A percentile compares a stretch with the other conserved stretches of the same genome.
These are phyloP conservation scores for Platypus cylindrus DNA, from an alignment of 2,888 invertebrate genomes.

Conservation along the genomic window DNA sequence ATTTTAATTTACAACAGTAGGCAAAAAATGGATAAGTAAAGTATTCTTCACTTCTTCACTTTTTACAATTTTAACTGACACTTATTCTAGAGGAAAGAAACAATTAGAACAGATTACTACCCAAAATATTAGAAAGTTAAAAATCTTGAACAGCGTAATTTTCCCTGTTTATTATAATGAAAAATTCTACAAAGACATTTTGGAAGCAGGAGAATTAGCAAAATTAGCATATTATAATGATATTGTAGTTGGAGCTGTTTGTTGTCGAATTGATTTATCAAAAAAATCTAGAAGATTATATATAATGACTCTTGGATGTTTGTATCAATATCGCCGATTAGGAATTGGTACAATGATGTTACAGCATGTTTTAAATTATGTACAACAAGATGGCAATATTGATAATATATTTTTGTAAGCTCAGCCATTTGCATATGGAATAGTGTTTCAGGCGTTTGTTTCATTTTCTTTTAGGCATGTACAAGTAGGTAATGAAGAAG, in stretches of 20 bases:
- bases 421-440: not conserved
- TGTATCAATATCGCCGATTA: constrained; percentile 91
- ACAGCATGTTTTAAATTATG: constrained; percentile 91
- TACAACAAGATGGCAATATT: constrained; percentile 89
- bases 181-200: constrained; percentile 98
- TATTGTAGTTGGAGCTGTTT: constrained; percentile 98
- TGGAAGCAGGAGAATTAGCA: constrained; percentile 93
- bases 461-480: constrained; percentile 61
- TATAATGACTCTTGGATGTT: constrained; percentile 98
- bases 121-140: constrained; percentile 97
- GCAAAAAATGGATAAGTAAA: too few relatives aligned
- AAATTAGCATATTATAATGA: constrained; percentile 99
- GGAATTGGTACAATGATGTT: constrained; percentile 96
- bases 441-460: not conserved
- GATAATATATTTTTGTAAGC: constrained; percentile 97
- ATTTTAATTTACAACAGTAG: too few relatives aligned
- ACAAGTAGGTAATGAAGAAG: constrained; percentile 95
- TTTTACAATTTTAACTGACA: too few relatives aligned
- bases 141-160: constrained; percentile 91
- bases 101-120: constrained; percentile 98
- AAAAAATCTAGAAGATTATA: constrained; percentile 84
- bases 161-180: constrained; percentile 99
- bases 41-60: too few relatives aligned
- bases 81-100: constrained; percentile 71
- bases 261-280: constrained; percentile 90